Conservation (phyloP, 2,888 invertebrate genomes). For the Ceratothoa steindachneri region DNA sequence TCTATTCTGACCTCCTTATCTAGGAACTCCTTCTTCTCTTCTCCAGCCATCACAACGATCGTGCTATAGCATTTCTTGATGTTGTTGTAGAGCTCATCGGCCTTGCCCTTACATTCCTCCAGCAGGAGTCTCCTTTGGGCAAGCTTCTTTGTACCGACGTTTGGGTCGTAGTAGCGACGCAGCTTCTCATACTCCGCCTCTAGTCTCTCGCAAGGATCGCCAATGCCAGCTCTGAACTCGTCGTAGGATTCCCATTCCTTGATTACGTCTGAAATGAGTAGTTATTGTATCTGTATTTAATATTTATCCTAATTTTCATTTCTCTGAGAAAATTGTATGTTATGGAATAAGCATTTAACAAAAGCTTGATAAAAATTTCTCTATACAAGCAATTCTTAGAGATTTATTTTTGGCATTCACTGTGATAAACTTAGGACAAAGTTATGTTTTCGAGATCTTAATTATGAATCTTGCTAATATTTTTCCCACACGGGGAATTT, state of each 20-base stretch:
- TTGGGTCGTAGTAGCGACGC: constrained; percentile 45
- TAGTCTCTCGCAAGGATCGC: constrained; percentile 41
- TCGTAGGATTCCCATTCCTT: constrained; percentile 48
- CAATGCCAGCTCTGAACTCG: constrained; percentile 33
- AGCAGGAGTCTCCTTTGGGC: constrained; percentile 25
- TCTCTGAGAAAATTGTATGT: no score
- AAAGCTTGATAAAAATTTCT: no score
- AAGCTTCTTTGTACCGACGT: constrained; percentile 41
- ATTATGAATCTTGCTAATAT: no score
- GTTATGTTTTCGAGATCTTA: no score
- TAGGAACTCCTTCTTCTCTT: constrained; percentile 48
- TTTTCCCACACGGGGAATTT: no score
- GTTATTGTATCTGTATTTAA: no score
- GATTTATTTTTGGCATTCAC: no score
- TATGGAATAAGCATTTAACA: no score
- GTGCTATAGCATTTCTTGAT: constrained; percentile 44
- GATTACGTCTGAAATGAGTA: constrained; percentile 28
- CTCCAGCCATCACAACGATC: constrained; percentile 47
- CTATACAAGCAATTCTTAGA: no score
- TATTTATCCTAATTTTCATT: no score
- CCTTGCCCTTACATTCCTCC: constrained; percentile 34
- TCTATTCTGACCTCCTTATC: constrained; percentile 41
- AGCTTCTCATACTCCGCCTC: constrained; percentile 39
- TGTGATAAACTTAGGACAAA: no score
- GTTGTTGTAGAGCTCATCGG: constrained; percentile 31